Evolutionary conservation across 2,888 invertebrate genomes (phyloP), one percentile per base, ranked within the genome.

Genomic region (Rhingia campestris): DNA sequence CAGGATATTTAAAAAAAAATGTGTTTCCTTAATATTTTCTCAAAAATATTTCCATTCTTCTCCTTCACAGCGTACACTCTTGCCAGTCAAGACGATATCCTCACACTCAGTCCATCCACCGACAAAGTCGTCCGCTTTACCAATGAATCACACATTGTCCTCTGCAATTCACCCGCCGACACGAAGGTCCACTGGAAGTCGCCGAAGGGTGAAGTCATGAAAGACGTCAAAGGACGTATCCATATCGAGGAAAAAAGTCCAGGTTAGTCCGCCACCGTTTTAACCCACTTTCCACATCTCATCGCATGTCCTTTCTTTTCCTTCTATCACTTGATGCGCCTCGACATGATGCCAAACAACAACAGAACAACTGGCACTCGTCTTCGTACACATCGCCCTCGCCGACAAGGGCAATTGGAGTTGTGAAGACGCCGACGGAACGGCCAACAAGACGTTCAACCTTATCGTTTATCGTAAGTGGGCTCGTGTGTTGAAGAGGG

Each of bases 401-500:
- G 89, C 90, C 81, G 93, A 93, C 88, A 90, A 91, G 86, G 93
- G 93, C 54, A 91, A 90, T 74, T 93, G 93, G 91, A 90, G 89
- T 30, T 93, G 93, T 88, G 90, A 90, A 66, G 89, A 90, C 41
- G 89, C 89, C 41, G 87, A 86, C 51, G 87, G 87, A 4, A 75
- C 86, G 7, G 67, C 82, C 41, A 87, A 87, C 85, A 91, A 90
- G 88, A 88, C 89, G 51, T 91, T 91, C 87, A 89, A 90, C 86
- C 89, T 92, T 89, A 89, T 90, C 87, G 91, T 92, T 63, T 90
- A 91, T 88, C 91, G 92, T 92, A 90, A 91, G 91, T 90, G 76
- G 30, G n/a, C 53, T 47, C 59, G 43, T 7, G 30, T 56, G 10
- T 3, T 22, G 22, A 22, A 22, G 22, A 22, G 22, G 22, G 22